Evolutionary conservation across 1,140 invertebrate genomes (phyloP).

Genomic region (Battus philenor): DNA sequence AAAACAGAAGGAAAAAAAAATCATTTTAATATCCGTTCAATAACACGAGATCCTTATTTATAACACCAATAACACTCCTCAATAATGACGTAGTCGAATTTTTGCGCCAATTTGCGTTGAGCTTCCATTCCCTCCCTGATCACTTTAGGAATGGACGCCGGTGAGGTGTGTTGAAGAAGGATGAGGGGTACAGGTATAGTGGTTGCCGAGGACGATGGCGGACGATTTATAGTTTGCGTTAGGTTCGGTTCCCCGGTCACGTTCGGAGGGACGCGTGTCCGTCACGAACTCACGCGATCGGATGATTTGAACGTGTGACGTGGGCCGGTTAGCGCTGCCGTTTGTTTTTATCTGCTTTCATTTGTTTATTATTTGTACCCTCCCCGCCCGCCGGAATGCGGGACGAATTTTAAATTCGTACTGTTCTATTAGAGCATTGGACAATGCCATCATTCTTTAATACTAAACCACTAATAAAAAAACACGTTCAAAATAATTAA

Average conservation of each 20-base stretch:
- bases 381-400: constrained; percentile 1
- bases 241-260: constrained; percentile 46
- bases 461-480: too few species aligned
- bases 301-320: constrained; percentile 62
- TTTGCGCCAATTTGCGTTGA: constrained; percentile 30
- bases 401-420: constrained; percentile 5
- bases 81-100: constrained; percentile 52
- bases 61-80: constrained; percentile 61
- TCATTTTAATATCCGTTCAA: constrained; percentile 53
- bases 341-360: constrained; percentile 27
- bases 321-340: constrained; percentile 23
- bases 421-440: too few species aligned
- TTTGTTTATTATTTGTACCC: constrained; percentile 15
- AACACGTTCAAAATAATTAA: too few species aligned
- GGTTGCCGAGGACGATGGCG: constrained; percentile 2
- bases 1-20: constrained; percentile 42
- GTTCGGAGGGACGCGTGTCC: constrained; percentile 44
- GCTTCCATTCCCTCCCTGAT: constrained; percentile 25
- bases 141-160: constrained; percentile 9
- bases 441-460: too few species aligned
- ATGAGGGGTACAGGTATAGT: constrained; percentile 22
- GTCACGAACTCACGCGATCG: constrained; percentile 45
- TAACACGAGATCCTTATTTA: constrained; percentile 58
- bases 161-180: constrained; percentile 16
- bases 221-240: constrained; percentile 36